These are phyloP conservation scores for Phataginus tricuspis DNA, from an alignment of 2,797 vertebrate genomes.

Conservation along the genomic window DNA sequence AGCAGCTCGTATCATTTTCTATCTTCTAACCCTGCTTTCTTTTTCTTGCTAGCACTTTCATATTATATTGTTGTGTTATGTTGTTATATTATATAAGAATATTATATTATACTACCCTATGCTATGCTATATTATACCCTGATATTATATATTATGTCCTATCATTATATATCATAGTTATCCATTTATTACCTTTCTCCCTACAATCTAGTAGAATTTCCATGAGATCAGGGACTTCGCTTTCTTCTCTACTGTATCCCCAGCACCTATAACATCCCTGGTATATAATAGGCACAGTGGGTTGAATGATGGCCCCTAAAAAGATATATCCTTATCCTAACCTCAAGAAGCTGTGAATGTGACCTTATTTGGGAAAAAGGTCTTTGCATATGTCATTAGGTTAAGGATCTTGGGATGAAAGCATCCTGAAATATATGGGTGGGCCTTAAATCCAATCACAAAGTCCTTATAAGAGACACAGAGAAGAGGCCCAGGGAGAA, in stretches of 20 bases:
- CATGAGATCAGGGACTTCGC: not conserved
- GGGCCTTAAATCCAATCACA: not conserved
- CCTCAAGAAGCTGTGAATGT: not conserved
- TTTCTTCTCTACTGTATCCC: not conserved
- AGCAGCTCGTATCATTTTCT: not conserved
- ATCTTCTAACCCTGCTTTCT: not conserved
- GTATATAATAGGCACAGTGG: not conserved
- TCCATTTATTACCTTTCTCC: not conserved
- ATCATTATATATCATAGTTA: not conserved
- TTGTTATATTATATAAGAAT: no score
- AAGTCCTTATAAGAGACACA: not conserved
- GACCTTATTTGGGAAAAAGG: not conserved
- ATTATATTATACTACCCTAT: not conserved
- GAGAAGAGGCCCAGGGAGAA: not conserved
- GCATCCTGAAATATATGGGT: not conserved
- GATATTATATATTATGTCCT: not conserved
- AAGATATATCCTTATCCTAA: not conserved
- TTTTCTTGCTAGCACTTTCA: not conserved
- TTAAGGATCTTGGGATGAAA: not conserved
- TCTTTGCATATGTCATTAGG: not conserved
- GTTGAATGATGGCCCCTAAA: constrained; percentile 12
- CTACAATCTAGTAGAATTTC: not conserved
- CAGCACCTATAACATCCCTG: not conserved
- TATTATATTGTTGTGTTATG: not conserved
- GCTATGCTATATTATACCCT: not conserved